Evolutionary conservation across 2,113 vertebrate species (phyloP).

Genomic region (Suricata suricatta): DNA sequence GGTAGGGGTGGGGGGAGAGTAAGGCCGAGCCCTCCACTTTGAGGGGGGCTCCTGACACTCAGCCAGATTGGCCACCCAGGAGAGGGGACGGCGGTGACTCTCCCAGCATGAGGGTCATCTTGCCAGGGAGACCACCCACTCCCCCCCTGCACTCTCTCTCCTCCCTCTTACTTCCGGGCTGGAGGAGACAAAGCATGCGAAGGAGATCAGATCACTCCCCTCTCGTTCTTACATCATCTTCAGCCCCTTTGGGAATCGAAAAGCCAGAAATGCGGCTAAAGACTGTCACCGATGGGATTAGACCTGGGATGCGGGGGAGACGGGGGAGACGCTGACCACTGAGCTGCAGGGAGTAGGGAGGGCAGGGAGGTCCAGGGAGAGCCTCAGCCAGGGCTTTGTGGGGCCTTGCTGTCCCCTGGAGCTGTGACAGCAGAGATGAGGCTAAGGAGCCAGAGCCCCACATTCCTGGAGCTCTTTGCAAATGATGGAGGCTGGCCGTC

Average conservation of each 20-base stretch:
- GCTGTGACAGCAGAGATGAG: background rate
- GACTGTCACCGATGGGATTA: background rate
- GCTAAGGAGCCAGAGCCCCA: background rate
- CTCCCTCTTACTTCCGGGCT: background rate
- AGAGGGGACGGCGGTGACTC: background rate
- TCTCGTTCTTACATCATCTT: background rate
- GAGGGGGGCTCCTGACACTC: rapidly evolving
- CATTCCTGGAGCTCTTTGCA: background rate
- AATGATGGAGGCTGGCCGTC: background rate
- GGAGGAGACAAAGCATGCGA: no score
- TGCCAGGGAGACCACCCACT: rapidly evolving
- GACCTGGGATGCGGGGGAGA: background rate
- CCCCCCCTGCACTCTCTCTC: background rate
- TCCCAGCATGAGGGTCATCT: background rate
- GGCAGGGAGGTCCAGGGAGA: background rate
- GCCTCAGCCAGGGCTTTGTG: background rate
- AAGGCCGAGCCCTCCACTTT: rapidly evolving
- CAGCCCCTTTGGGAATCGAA: background rate
- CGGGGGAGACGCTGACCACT: background rate
- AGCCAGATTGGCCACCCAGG: rapidly evolving
- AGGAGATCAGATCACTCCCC: background rate
- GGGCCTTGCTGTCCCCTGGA: background rate
- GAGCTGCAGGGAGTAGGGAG: background rate
- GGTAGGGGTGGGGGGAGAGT: no score
- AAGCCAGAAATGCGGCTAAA: background rate